These are phyloP conservation scores for Phortica magna DNA, from an alignment of 2,888 invertebrate genomes.

Conservation along the genomic window DNA sequence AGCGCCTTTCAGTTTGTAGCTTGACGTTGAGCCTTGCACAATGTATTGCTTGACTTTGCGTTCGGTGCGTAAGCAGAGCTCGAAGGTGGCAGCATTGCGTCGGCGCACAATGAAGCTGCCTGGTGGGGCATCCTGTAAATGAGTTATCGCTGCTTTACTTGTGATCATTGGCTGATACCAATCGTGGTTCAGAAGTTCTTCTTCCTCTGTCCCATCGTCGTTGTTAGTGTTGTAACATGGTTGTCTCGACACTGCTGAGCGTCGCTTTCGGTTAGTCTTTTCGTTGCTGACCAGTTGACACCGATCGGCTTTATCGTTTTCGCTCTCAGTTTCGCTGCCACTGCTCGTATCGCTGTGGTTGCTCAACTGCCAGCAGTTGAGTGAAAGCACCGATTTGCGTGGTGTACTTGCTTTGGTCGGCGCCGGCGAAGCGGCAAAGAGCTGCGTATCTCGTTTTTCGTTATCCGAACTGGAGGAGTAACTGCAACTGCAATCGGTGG, in stretches of 20 bases:
- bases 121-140: conserved; percentile 58
- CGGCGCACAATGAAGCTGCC: conserved; percentile 71
- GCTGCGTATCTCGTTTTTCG: conserved; percentile 22
- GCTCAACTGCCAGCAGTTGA: conserved; percentile 69
- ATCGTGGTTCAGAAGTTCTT: conserved; percentile 59
- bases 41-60: conserved; percentile 66
- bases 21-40: conserved; percentile 59
- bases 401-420: conserved; percentile 58
- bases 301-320: conserved; percentile 45
- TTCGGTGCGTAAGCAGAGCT: conserved; percentile 67
- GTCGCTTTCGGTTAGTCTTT: conserved; percentile 35
- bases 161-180: conserved; percentile 73
- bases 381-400: conserved; percentile 66
- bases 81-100: conserved; percentile 63
- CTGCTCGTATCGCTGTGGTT: conserved; percentile 60
- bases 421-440: background rate
- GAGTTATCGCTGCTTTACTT: conserved; percentile 63
- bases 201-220: conserved; percentile 57
- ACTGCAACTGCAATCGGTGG: conserved; percentile 59
- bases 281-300: conserved; percentile 61
- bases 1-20: conserved; percentile 85
- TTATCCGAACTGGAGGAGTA: conserved; percentile 35
- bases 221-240: conserved; percentile 55
- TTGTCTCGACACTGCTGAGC: conserved; percentile 32
- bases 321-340: conserved; percentile 45